A percentile compares a stretch with the other conserved stretches of the same genome.
These are phyloP conservation scores for Synergus gifuensis DNA, from an alignment of 2,888 invertebrate species.

Conservation along the genomic window DNA sequence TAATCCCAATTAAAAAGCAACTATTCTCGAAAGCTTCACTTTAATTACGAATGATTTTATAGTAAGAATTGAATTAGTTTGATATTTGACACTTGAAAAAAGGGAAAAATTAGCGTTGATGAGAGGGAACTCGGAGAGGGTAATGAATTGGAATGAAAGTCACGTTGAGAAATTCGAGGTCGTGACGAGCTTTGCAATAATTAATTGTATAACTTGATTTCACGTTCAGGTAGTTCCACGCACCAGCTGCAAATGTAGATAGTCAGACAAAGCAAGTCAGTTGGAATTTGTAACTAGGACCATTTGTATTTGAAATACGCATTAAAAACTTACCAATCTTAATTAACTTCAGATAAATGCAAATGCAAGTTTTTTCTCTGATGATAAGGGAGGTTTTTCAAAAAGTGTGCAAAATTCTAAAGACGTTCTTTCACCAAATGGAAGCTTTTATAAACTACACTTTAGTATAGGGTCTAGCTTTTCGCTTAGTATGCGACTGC, in stretches of 20 bases:
- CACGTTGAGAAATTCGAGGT: slow-evolving; percentile 19
- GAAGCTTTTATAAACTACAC: slow-evolving; percentile 69
- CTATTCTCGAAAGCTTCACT: neutral
- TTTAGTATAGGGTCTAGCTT: slow-evolving; percentile 63
- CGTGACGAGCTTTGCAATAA: slow-evolving; percentile 9
- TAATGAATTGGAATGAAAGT: slow-evolving; percentile 3
- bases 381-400: neutral
- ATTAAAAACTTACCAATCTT: neutral
- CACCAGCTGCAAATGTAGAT: neutral
- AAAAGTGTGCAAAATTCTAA: neutral
- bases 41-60: neutral
- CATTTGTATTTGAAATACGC: slow-evolving; percentile 28
- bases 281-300: slow-evolving; percentile 20
- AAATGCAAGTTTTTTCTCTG: neutral
- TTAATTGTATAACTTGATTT: slow-evolving; percentile 30
- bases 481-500: slow-evolving; percentile 66
- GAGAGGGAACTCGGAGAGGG: neutral
- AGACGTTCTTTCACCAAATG: slow-evolving; percentile 46
- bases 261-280: slow-evolving; percentile 25
- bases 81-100: neutral
- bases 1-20: neutral
- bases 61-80: neutral
- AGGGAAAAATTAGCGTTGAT: neutral
- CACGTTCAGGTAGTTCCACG: slow-evolving; percentile 10
- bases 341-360: neutral